Conservation (phyloP, 2,797 vertebrate species). For the Gephyroberyx darwinii region DNA sequence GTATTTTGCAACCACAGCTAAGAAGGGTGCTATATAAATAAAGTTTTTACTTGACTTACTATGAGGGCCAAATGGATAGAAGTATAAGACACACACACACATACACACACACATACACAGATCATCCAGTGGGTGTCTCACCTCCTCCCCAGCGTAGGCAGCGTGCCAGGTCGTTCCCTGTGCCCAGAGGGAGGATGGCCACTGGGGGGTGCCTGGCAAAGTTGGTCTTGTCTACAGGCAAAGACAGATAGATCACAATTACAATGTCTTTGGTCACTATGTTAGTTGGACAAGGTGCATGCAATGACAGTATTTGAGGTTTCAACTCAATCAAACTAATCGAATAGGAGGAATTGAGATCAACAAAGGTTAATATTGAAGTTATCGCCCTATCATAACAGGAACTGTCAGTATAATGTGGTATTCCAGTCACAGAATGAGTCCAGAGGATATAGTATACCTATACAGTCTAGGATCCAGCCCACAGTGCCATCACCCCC, state of each 20-base stretch:
- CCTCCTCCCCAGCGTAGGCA: conserved; percentile 97
- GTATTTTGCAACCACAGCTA: too few relatives aligned
- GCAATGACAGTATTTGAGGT: neutral
- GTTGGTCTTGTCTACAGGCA: conserved; percentile 87
- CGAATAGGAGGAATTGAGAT: neutral
- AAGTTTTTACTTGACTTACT: neutral
- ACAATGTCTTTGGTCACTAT: neutral
- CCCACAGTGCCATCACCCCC: conserved; percentile 95
- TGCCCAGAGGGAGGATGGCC: conserved; percentile 92
- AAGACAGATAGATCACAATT: conserved; percentile 27
- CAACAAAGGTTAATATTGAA: neutral
- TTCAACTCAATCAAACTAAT: neutral
- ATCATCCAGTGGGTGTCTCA: conserved; percentile 69
- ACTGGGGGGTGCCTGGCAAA: conserved; percentile 88
- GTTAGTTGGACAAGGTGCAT: neutral
- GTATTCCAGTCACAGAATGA: neutral
- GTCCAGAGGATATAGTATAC: conserved; percentile 68
- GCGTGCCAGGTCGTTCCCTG: conserved; percentile 93
- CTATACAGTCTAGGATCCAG: conserved; percentile 97
- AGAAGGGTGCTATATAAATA: too few relatives aligned
- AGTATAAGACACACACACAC: conserved; percentile 11
- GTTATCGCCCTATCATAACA: neutral
- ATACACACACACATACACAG: conserved; percentile 26
- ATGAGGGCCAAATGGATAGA: neutral
- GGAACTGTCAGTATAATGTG: neutral